Evolutionary conservation across 2,797 vertebrate genomes (phyloP).

Genomic region (Argentina silus): DNA sequence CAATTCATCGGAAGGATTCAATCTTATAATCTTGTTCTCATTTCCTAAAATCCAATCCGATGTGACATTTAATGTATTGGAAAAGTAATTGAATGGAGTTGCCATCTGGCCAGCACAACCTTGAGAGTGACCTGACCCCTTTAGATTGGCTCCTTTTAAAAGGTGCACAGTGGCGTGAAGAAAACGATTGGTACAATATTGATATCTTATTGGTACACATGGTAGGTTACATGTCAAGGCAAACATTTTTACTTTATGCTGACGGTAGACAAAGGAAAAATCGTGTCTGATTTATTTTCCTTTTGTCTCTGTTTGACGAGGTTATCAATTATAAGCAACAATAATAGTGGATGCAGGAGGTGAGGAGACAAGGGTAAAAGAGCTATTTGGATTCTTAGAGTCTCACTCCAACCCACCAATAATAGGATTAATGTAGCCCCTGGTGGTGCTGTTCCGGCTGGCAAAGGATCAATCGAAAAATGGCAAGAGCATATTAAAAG

Average conservation of each 20-base stretch:
- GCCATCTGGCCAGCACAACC: slow-evolving; percentile 1
- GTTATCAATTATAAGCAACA: slow-evolving; percentile 69
- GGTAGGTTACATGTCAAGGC: background rate
- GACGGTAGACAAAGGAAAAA: slow-evolving; percentile 11
- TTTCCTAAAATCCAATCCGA: background rate
- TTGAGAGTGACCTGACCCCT: slow-evolving; percentile 30
- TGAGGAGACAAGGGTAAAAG: slow-evolving; percentile 59
- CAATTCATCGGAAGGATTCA: background rate
- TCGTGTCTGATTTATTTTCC: slow-evolving; percentile 31
- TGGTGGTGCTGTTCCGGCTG: slow-evolving; percentile 85
- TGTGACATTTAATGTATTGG: slow-evolving; percentile 20
- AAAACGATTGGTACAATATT: background rate
- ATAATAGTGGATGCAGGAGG: slow-evolving; percentile 48
- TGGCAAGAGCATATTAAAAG: slow-evolving; percentile 89
- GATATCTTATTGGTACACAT: background rate
- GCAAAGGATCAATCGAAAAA: slow-evolving; percentile 92
- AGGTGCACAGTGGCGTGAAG: background rate
- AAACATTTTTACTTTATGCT: background rate
- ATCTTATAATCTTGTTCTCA: background rate
- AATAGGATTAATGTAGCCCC: slow-evolving; percentile 93
- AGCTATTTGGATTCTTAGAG: slow-evolving; percentile 73
- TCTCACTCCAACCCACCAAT: slow-evolving; percentile 82
- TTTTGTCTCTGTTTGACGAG: slow-evolving; percentile 58
- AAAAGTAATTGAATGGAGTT: background rate
- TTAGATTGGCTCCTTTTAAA: slow-evolving; percentile 18